A percentile compares a stretch with the other conserved stretches of the same genome.
These are phyloP conservation scores for Lateolabrax maculatus DNA, from an alignment of 2,797 vertebrate species.

Conservation along the genomic window DNA sequence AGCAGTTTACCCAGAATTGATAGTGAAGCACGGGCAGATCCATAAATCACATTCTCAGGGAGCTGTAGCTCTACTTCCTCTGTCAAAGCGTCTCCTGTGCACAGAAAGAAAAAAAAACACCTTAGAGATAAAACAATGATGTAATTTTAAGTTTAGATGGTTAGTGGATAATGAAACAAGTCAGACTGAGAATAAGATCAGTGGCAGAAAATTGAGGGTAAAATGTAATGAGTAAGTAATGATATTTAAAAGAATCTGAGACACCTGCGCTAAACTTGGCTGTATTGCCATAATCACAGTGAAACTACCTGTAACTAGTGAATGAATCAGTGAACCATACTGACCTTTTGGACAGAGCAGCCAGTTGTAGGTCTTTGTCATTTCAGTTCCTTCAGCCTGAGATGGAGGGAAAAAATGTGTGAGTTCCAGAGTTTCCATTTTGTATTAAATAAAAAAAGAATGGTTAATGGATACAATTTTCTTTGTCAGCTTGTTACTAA, in stretches of 20 bases:
- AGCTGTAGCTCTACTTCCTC: conserved; percentile 70
- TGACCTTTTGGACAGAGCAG: conserved; percentile 83
- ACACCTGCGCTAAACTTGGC: not conserved
- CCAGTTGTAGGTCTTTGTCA: conserved; percentile 72
- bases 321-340: conserved; percentile 1
- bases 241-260: not conserved
- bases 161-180: not conserved
- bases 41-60: conserved; percentile 81
- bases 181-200: not conserved
- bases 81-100: conserved; percentile 59
- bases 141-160: not conserved
- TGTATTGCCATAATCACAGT: not conserved
- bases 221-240: too few species aligned
- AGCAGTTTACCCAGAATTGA: conserved; percentile 84
- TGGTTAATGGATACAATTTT: not conserved
- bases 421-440: not conserved
- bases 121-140: not conserved
- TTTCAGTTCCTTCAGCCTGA: conserved; percentile 81
- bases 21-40: conserved; percentile 78
- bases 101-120: conserved; percentile 17
- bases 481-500: not conserved
- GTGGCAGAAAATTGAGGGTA: too few species aligned
- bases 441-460: not conserved
- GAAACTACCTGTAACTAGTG: not conserved
- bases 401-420: not conserved